Base-by-base conservation (phyloP, 1,140 invertebrate genomes). In the Choristoneura fumiferana region DNA sequence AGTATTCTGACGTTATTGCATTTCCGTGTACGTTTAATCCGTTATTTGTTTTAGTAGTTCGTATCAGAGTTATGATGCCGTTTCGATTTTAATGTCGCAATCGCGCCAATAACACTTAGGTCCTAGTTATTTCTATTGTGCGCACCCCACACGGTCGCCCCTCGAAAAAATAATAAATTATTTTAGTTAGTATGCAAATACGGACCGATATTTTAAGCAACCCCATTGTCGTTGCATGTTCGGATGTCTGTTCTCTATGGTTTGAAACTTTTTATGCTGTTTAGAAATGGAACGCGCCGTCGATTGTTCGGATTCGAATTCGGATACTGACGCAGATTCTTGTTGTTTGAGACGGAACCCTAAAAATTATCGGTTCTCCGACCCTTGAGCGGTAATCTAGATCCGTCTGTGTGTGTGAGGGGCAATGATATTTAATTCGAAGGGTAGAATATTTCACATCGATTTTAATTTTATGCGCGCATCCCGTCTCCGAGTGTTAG, bases 111-210 rank as follows among this genome's bases (percentile, higher is more conserved):
- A 87, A 83, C 79, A 84, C 81, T 87, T 78, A 74, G 71, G 70
- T 78, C 79, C 75, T 84, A 82, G 76, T 81, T 78, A 77, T 73
- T 67, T 71, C 76, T 63, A 85, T 82, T 84, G 80, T 84, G 71
- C 65, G 65, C 77, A 84, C 85, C 83, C 81, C 76, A 87, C 71
- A 72, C 61, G 64, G 54, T 65, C 71, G 69, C 76, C 84, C 84
- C 83, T 85, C 72, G 67, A 81, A 87, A 87, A 87, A 84, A 88
- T 88, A 88, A 88, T 88, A 88, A 86, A 86, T 88, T 88, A 88
- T 88, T 88, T 88, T 88, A 88, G 84, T 88, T 86, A 88, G 83
- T 88, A 88, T 88, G 84, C 84, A 88, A 88, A 88, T 88, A 67
- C 65, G 73, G 76, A 65, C 79, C 79, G 82, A 87, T 85, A 85